These are phyloP conservation scores for Tethya wilhelma DNA, from an alignment of 37 sponge, comb jelly and placozoan genomes.

Conservation along the genomic window DNA sequence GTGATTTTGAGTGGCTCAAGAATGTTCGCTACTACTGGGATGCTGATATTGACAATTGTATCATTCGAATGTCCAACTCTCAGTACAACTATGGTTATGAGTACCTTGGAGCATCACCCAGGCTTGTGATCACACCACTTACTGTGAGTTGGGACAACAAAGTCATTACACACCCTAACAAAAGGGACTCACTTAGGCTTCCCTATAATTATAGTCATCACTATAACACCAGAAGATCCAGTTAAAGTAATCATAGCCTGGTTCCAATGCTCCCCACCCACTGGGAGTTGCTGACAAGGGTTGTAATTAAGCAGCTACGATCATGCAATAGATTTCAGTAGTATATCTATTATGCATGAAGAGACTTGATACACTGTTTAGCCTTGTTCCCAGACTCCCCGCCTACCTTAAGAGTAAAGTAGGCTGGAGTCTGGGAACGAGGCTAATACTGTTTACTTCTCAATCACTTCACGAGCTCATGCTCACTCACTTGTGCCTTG, in stretches of 20 bases:
- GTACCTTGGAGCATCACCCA: conserved; percentile 94
- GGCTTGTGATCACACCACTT: conserved; percentile 98
- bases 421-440: no score
- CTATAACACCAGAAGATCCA: background rate
- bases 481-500: no score
- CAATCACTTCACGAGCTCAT: no score
- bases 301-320: no score
- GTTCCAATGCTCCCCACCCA: background rate
- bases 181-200: no score
- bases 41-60: conserved; percentile 86
- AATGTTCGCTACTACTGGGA: conserved; percentile 99
- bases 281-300: background rate
- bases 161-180: background rate
- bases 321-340: no score
- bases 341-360: background rate
- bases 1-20: conserved; percentile 98
- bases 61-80: conserved; percentile 94
- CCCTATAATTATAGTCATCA: no score
- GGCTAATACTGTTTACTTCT: no score
- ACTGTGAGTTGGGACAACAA: conserved; percentile 61
- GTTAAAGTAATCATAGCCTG: background rate
- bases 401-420: no score
- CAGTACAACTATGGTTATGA: conserved; percentile 94
- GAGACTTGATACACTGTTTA: background rate
- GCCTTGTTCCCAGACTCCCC: no score